These are phyloP conservation scores for Sycon ciliatum DNA, from an alignment of 37 sponge, comb jelly and placozoan species.

Conservation along the genomic window DNA sequence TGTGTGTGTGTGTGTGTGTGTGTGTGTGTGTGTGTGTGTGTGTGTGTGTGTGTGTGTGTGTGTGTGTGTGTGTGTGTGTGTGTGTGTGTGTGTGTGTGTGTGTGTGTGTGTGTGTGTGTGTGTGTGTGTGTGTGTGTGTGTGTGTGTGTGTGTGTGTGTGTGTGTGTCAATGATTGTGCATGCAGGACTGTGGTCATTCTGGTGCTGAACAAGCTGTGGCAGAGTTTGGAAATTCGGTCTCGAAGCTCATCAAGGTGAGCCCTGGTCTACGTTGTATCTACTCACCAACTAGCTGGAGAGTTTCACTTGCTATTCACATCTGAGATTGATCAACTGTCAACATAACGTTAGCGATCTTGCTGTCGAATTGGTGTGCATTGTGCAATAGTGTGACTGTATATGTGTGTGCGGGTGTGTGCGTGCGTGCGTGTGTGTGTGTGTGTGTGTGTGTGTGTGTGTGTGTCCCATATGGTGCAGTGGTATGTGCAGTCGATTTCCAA, in stretches of 20 bases:
- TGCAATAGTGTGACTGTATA: not conserved
- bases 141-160: slow-evolving; percentile 5
- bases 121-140: slow-evolving; percentile 5
- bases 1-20: too few relatives aligned
- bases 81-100: slow-evolving; percentile 5
- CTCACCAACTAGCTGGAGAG: too few relatives aligned
- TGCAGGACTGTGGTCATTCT: not conserved
- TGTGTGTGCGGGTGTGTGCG: not conserved
- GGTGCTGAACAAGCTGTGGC: too few relatives aligned
- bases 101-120: slow-evolving; percentile 5
- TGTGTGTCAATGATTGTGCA: not conserved
- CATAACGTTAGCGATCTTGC: too few relatives aligned
- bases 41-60: not conserved
- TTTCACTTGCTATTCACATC: too few relatives aligned
- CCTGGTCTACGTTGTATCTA: too few relatives aligned
- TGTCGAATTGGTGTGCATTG: too few relatives aligned
- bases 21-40: too few relatives aligned
- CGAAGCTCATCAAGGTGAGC: too few relatives aligned
- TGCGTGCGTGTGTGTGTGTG: slow-evolving; percentile 1
- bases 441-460: slow-evolving; percentile 5
- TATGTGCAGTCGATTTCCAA: too few relatives aligned
- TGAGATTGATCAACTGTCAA: too few relatives aligned
- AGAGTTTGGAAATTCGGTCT: too few relatives aligned
- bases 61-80: not conserved
- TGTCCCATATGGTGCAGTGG: not conserved